Evolutionary conservation across 2,888 invertebrate species (phyloP).

Genomic region (Metellina segmentata): DNA sequence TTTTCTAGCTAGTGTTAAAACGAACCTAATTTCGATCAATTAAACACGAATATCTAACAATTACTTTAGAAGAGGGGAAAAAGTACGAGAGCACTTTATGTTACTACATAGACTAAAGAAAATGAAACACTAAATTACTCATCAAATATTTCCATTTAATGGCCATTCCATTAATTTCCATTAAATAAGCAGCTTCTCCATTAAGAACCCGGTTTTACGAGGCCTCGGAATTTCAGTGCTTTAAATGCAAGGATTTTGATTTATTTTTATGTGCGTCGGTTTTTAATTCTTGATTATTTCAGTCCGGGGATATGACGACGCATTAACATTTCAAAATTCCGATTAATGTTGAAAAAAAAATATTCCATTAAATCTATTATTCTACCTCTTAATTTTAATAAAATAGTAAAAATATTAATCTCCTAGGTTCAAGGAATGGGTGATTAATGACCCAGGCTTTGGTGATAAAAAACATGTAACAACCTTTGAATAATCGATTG

Average conservation of each 20-base stretch:
- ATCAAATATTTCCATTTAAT: conserved; percentile 13
- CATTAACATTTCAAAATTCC: conserved; percentile 20
- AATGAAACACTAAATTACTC: conserved; percentile 9
- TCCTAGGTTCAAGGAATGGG: not conserved
- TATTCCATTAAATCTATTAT: conserved; percentile 31
- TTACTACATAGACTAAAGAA: not conserved
- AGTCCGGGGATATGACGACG: conserved; percentile 6
- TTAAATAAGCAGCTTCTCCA: not conserved
- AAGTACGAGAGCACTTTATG: not conserved
- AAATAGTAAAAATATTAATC: conserved; percentile 50
- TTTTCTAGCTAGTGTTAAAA: too few species aligned
- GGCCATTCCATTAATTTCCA: not conserved
- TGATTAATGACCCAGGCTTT: conserved; percentile 36
- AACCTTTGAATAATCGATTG: conserved; percentile 47
- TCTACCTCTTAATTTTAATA: conserved; percentile 22
- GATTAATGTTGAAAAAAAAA: not conserved
- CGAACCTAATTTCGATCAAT: too few species aligned
- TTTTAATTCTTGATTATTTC: conserved; percentile 10
- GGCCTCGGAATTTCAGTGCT: conserved; percentile 5
- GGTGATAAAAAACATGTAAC: conserved; percentile 26
- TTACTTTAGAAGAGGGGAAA: too few species aligned
- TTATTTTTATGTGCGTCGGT: conserved; percentile 3
- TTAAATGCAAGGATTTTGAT: conserved; percentile 24
- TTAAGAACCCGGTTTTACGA: not conserved
- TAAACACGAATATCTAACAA: too few species aligned